Evolutionary conservation across 2,888 invertebrate species (phyloP).

Genomic region (Autographa pulchrina): DNA sequence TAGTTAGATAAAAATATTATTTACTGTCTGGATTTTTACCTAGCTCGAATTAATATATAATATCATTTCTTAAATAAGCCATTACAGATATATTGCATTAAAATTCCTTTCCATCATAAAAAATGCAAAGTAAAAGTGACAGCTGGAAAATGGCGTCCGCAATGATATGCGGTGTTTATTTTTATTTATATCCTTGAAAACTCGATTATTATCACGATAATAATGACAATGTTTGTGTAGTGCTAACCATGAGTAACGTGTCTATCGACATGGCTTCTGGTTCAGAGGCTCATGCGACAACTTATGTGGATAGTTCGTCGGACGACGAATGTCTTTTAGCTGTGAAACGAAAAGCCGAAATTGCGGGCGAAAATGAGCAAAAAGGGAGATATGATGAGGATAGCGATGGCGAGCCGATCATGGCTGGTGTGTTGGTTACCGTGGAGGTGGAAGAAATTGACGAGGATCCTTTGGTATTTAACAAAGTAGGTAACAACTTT

Average conservation of each 20-base stretch:
- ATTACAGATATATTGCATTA: neutral
- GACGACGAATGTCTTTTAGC: slow-evolving; percentile 63
- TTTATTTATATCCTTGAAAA: slow-evolving; percentile 56
- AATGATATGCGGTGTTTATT: slow-evolving; percentile 58
- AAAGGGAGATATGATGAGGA: slow-evolving; percentile 42
- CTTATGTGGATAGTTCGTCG: slow-evolving; percentile 59
- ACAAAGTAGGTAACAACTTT: slow-evolving; percentile 46
- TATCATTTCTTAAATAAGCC: neutral
- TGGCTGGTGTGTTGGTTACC: slow-evolving; percentile 62
- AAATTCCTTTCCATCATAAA: slow-evolving; percentile 8
- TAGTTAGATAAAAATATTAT: neutral
- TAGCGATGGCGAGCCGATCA: slow-evolving; percentile 59
- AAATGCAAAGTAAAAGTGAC: slow-evolving; percentile 40
- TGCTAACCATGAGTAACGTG: slow-evolving; percentile 28
- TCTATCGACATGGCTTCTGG: slow-evolving; percentile 52
- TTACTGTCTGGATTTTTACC: neutral
- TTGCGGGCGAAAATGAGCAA: slow-evolving; percentile 34
- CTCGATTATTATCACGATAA: slow-evolving; percentile 39
- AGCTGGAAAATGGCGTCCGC: slow-evolving; percentile 61
- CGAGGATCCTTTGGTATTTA: slow-evolving; percentile 59
- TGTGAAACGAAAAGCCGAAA: slow-evolving; percentile 60
- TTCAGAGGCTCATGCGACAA: slow-evolving; percentile 45
- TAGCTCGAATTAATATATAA: neutral
- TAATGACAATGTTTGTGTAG: slow-evolving; percentile 43
- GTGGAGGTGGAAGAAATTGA: slow-evolving; percentile 67